These are phyloP conservation scores for Choreutis nemorana DNA, from an alignment of 2,888 invertebrate species.

Conservation along the genomic window DNA sequence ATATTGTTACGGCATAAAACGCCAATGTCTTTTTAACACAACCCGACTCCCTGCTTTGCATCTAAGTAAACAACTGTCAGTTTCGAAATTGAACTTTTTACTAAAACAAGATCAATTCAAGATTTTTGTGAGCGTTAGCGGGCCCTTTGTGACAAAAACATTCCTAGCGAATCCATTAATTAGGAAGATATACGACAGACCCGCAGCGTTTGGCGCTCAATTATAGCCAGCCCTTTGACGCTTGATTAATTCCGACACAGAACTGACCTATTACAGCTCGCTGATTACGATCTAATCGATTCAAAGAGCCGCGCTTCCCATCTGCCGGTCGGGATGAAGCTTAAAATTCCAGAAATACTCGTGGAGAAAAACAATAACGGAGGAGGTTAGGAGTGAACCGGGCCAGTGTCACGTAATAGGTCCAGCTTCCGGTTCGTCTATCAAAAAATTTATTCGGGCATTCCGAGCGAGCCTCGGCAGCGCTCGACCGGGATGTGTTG, in stretches of 20 bases:
- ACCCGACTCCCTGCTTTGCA: no score
- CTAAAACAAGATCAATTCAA: no score
- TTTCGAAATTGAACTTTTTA: no score
- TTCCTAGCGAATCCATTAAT: slow-evolving; percentile 61
- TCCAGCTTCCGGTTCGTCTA: slow-evolving; percentile 58
- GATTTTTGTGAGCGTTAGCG: no score
- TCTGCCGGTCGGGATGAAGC: slow-evolving; percentile 43
- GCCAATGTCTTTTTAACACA: no score
- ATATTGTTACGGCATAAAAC: no score
- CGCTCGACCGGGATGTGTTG: slow-evolving; percentile 50
- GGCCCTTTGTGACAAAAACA: slow-evolving; percentile 49
- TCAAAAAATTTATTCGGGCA: slow-evolving; percentile 62
- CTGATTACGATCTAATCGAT: slow-evolving; percentile 57
- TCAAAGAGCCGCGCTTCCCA: slow-evolving; percentile 55
- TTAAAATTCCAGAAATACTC: slow-evolving; percentile 47
- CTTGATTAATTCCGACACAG: slow-evolving; percentile 63
- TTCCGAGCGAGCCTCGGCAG: slow-evolving; percentile 47
- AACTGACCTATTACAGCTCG: slow-evolving; percentile 59
- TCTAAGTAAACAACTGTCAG: no score
- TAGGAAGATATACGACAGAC: slow-evolving; percentile 58
- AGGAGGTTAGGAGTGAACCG: slow-evolving; percentile 42
- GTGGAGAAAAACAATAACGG: slow-evolving; percentile 55
- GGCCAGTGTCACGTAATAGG: slow-evolving; percentile 59
- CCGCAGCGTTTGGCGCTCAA: slow-evolving; percentile 49
- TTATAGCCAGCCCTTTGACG: slow-evolving; percentile 56